Conservation (phyloP, 2,797 vertebrate species). For the Mycteria americana region DNA sequence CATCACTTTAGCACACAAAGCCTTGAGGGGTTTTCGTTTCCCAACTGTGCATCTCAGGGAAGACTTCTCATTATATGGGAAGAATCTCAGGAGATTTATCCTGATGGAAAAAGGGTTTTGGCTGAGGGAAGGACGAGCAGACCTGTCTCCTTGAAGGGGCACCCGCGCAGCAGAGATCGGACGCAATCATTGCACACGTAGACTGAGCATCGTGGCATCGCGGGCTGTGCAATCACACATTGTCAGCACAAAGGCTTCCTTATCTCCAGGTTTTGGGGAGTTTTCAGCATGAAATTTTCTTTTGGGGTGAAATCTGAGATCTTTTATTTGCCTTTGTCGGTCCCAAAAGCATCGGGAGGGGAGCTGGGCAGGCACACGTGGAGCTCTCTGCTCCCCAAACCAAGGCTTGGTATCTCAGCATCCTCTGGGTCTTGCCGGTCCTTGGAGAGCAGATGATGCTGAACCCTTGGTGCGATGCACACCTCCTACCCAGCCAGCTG, state of each 20-base stretch:
- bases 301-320: neutral
- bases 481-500: neutral
- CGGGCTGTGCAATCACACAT: neutral
- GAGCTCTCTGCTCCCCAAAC: neutral
- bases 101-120: neutral
- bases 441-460: neutral
- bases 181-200: fast-evolving
- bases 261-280: neutral
- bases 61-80: neutral
- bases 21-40: neutral
- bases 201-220: neutral
- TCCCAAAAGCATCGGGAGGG: neutral
- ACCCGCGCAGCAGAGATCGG: neutral
- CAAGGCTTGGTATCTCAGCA: neutral
- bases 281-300: neutral
- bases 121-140: neutral
- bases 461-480: neutral
- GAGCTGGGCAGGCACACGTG: fast-evolving
- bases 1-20: neutral
- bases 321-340: neutral
- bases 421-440: neutral
- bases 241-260: neutral
- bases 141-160: neutral
- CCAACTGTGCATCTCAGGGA: neutral
- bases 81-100: neutral